Conservation (phyloP, 2,888 invertebrate species). For the Mythimna loreyi region DNA sequence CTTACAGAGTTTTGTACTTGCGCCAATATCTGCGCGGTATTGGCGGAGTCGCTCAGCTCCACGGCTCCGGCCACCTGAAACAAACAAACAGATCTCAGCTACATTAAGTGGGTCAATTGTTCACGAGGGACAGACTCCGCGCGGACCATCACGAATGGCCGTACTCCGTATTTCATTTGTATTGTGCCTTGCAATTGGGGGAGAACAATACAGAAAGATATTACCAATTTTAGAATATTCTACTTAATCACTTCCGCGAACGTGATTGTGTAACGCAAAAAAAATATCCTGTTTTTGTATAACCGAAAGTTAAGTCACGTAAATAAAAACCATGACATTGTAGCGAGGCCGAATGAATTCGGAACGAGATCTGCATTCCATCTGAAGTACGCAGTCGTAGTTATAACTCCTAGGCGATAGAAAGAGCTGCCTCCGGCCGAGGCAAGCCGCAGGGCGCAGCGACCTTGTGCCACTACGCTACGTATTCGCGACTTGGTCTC, state of each 20-base stretch:
- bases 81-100: constrained; percentile 77
- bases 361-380: constrained; percentile 49
- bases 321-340: constrained; percentile 50
- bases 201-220: constrained; percentile 13
- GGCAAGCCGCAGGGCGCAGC: constrained; percentile 59
- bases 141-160: constrained; percentile 57
- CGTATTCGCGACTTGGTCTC: constrained; percentile 68
- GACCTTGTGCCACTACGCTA: constrained; percentile 70
- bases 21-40: constrained; percentile 81
- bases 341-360: constrained; percentile 47
- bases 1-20: constrained; percentile 84
- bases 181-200: constrained; percentile 37
- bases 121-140: constrained; percentile 66
- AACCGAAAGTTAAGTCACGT: constrained; percentile 23
- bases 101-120: constrained; percentile 83
- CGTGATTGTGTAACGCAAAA: constrained; percentile 22
- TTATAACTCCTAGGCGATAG: constrained; percentile 54
- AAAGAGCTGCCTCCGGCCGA: constrained; percentile 63
- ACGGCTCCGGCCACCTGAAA: constrained; percentile 87
- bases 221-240: constrained; percentile 10
- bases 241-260: constrained; percentile 11
- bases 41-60: constrained; percentile 83
- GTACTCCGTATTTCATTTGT: constrained; percentile 52
- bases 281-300: constrained; percentile 27
- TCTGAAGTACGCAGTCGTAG: constrained; percentile 64